phyloP scores from a whole-genome alignment of 1,140 invertebrate species.

The Lasioglossum albipes region DNA sequence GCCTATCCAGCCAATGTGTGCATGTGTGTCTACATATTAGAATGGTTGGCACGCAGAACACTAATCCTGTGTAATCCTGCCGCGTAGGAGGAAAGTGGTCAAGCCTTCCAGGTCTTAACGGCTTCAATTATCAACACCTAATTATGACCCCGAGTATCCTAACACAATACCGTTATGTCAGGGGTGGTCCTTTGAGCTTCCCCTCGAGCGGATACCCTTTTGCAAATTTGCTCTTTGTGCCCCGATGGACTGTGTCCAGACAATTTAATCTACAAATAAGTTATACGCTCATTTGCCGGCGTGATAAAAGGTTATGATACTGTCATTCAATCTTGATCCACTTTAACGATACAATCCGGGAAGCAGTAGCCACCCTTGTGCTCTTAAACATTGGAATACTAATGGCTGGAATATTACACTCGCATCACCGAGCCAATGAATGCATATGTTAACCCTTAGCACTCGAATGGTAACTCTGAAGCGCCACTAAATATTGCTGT shows the following conservation, averaged over 20 bases:
- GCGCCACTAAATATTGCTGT: no score
- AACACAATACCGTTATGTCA: constrained; percentile 63
- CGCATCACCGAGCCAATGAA: no score
- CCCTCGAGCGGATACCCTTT: constrained; percentile 48
- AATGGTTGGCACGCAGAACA: constrained; percentile 36
- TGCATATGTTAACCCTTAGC: no score
- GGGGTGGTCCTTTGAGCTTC: constrained; percentile 40
- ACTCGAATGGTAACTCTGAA: no score
- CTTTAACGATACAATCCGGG: background rate
- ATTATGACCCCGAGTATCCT: constrained; percentile 70
- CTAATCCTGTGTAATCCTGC: constrained; percentile 58
- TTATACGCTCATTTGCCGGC: background rate
- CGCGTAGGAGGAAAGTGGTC: constrained; percentile 61
- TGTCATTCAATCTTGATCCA: background rate
- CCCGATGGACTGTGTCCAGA: constrained; percentile 31
- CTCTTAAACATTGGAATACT: background rate
- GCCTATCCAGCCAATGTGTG: background rate
- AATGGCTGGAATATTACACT: no score
- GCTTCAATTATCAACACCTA: constrained; percentile 78
- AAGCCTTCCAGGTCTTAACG: constrained; percentile 68
- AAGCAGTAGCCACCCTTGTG: background rate
- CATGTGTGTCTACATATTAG: constrained; percentile 7
- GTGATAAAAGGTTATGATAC: constrained; percentile 25
- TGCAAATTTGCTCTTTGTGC: constrained; percentile 62
- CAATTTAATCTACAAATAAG: constrained; percentile 48